Percentiles rank a stretch among this genome's conserved stretches.
Conservation (phyloP, 2,888 invertebrate species). For the Drosophila rellima region DNA sequence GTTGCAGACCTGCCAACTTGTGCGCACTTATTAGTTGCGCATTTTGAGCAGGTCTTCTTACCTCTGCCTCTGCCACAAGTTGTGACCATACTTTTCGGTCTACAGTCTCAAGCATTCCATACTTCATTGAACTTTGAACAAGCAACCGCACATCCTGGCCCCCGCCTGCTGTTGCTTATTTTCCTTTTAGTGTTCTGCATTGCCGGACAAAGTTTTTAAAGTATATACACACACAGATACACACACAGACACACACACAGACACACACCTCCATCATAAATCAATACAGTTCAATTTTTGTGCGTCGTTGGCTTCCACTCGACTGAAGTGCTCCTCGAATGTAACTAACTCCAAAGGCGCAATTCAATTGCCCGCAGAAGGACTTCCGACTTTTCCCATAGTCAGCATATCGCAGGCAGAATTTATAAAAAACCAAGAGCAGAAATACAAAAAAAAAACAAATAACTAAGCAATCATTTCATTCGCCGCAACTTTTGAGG, state of each 20-base stretch:
- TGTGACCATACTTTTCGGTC: conserved; percentile 52
- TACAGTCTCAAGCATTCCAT: conserved; percentile 48
- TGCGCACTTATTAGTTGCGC: conserved; percentile 62
- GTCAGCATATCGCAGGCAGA: conserved; percentile 16
- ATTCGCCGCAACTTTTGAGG: conserved; percentile 5
- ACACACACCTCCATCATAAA: conserved; percentile 68
- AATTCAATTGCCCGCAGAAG: conserved; percentile 59
- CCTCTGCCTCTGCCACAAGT: conserved; percentile 6
- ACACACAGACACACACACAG: conserved; percentile 24
- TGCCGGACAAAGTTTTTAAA: conserved; percentile 63
- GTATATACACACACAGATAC: conserved; percentile 9
- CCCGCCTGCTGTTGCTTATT: conserved; percentile 12
- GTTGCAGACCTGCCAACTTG: conserved; percentile 50
- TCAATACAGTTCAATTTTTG: conserved; percentile 75
- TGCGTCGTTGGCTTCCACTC: conserved; percentile 55
- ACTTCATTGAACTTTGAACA: conserved; percentile 74
- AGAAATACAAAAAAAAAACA: not conserved
- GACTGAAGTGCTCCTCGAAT: conserved; percentile 49
- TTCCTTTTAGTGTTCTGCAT: conserved; percentile 12
- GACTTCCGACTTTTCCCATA: conserved; percentile 37
- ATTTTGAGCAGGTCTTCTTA: conserved; percentile 37
- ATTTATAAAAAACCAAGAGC: conserved; percentile 2
- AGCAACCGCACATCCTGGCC: conserved; percentile 33
- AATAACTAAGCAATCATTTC: conserved; percentile 17
- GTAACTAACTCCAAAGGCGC: conserved; percentile 59